Conservation (phyloP, 2,113 vertebrate genomes). For the Toxostoma redivivum region DNA sequence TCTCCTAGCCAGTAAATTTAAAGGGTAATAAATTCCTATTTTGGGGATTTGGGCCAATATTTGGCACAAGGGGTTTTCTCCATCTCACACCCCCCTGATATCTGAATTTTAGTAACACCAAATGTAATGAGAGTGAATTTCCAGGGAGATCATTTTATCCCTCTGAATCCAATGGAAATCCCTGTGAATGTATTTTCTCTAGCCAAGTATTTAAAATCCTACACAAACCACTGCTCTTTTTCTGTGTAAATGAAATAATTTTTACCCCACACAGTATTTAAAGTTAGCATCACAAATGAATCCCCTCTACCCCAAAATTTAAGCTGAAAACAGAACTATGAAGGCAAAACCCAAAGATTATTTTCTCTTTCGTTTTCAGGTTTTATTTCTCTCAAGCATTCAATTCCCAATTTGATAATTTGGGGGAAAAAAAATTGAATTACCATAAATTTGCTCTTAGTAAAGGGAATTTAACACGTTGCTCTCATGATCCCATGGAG, state of each 20-base stretch:
- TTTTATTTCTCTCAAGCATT: neutral
- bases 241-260: neutral
- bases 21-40: neutral
- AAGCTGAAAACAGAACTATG: neutral
- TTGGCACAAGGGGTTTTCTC: neutral
- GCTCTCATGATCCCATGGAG: neutral
- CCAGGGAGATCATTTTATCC: neutral
- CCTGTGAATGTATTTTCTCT: neutral
- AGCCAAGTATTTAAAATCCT: neutral
- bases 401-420: neutral
- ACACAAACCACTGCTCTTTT: rapidly evolving
- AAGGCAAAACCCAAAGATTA: neutral
- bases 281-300: neutral
- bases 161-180: neutral
- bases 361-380: neutral
- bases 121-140: neutral
- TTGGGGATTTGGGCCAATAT: neutral
- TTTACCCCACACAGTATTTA: neutral
- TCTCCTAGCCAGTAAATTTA: neutral
- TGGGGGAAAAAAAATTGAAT: neutral
- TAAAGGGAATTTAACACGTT: neutral
- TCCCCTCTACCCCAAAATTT: too few species aligned
- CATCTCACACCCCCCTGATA: neutral
- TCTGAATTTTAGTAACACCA: neutral
- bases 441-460: neutral